Evolutionary conservation across 1,140 invertebrate species (phyloP), one percentile per base, ranked within the genome.

Genomic region (Metaphire vulgaris): DNA sequence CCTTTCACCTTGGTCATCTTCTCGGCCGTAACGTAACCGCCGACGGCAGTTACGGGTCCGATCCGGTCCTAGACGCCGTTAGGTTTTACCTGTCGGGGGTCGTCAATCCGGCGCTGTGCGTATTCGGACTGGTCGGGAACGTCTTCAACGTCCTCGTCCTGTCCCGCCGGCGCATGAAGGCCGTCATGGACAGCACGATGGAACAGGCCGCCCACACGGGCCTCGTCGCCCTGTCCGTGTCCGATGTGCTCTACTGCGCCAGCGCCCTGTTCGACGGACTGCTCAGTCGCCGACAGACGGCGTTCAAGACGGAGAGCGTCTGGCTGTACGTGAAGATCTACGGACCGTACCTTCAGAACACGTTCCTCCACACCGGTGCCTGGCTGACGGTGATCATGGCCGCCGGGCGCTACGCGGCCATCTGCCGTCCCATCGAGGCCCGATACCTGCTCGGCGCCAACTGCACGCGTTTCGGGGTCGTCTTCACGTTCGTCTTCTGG

Each of bases 221-320:
- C 74, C 79, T 84, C 2, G 82, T 83, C 65, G 80, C 81, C 1
- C 73, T 84, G 69, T 82, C 84, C 12, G n/a, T n/a, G n/a, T 74
- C 82, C 2, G 82, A 81, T 0, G 84, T 84, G 76, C 77, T 85
- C 15, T 78, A 81, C 77, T 84, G 83, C 74, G 84, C 83, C 77
- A 31, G 29, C 28, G 70, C 28, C 29, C 29, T 32, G 1, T 33
- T 31, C 29, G n/a, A 31, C 28, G 29, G 28, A 0, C 33, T 32
- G 1, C 2, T 72, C 21, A 14, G 30, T 31, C 70, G 29, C 30
- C 70, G 33, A 26, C 33, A 28, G 14, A n/a, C 26, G 6, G 26
- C 33, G 26, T 30, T 30, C 32, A 72, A n/a, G 2, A 2, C 32
- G 12, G 12, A 72, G 1, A 2, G 28, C 12, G 26, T 0, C 28